phyloP scores from a whole-genome alignment of 2,888 invertebrate species.

The Orchesellides sinensis region DNA sequence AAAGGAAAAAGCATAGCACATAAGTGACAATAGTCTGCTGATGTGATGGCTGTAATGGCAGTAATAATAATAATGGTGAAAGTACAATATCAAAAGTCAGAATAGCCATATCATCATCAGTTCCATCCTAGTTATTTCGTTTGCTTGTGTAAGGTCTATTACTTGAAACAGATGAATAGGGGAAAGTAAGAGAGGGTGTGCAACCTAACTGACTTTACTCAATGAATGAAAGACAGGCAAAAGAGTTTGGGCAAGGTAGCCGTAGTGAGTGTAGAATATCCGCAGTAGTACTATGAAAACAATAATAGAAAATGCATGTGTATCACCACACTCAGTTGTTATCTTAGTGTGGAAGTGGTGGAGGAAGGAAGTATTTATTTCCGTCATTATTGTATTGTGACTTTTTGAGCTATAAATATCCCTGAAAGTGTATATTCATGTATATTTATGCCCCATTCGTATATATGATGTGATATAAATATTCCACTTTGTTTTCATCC shows the following conservation, averaged over 20 bases:
- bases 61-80: conserved; percentile 62
- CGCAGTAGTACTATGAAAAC: neutral
- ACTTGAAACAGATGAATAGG: conserved; percentile 14
- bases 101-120: conserved; percentile 53
- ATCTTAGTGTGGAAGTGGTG: neutral
- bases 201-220: conserved; percentile 12
- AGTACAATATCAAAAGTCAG: conserved; percentile 61
- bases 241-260: neutral
- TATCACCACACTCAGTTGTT: neutral
- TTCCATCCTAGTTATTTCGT: conserved; percentile 57
- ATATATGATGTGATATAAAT: too few species aligned
- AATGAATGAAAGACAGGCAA: conserved; percentile 26
- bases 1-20: conserved; percentile 32
- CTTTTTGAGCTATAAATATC: too few species aligned
- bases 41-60: conserved; percentile 48
- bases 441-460: too few species aligned
- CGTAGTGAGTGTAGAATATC: neutral
- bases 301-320: neutral
- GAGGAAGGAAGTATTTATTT: conserved; percentile 65
- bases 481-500: too few species aligned
- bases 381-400: neutral
- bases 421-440: too few species aligned
- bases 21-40: conserved; percentile 59
- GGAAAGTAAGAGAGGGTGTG: conserved; percentile 27
- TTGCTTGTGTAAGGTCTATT: conserved; percentile 21